These are phyloP conservation scores for Dicranocentrus wangi DNA, from an alignment of 2,888 invertebrate species.

Conservation along the genomic window DNA sequence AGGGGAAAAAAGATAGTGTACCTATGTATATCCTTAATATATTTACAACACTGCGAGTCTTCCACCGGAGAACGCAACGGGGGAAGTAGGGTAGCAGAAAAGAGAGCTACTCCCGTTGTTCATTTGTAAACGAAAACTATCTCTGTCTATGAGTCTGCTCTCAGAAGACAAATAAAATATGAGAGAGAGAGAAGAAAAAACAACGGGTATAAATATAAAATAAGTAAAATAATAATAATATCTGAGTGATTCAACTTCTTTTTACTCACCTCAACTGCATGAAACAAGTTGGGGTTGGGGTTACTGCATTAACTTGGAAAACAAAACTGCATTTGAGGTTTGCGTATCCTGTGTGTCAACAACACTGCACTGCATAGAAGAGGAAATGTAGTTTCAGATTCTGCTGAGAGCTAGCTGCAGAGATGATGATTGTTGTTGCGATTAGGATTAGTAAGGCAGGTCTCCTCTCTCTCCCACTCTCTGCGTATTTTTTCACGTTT, in stretches of 20 bases:
- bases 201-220: too few species aligned
- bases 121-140: too few species aligned
- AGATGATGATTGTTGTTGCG: not conserved
- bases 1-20: not conserved
- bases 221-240: too few species aligned
- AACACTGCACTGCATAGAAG: not conserved
- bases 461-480: not conserved
- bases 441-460: not conserved
- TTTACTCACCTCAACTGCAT: constrained; percentile 5
- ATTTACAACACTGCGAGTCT: too few species aligned
- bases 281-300: constrained; percentile 1
- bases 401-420: not conserved
- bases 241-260: too few species aligned
- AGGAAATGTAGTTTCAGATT: not conserved
- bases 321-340: not conserved
- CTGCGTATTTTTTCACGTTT: not conserved
- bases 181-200: too few species aligned
- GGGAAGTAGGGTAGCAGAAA: too few species aligned
- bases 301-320: not conserved
- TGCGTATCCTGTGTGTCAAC: constrained; percentile 5
- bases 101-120: too few species aligned
- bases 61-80: too few species aligned
- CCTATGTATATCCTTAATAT: not conserved
- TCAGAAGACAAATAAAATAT: too few species aligned
- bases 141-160: too few species aligned